phyloP scores from a whole-genome alignment of 2,888 invertebrate genomes.

The Electrophaes corylata region DNA sequence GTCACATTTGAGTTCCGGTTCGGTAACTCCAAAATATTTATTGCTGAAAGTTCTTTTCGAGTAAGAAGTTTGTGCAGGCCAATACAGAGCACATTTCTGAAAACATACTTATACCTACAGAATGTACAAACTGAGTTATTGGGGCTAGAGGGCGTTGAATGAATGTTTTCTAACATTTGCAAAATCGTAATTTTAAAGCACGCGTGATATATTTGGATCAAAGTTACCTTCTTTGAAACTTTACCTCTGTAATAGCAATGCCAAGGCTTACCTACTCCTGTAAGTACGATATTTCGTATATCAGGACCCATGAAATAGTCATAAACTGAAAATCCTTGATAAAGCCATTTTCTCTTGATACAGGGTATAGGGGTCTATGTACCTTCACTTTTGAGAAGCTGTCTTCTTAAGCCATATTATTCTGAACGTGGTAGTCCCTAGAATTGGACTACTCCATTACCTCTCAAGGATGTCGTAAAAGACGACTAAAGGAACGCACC shows the following conservation, averaged over 20 bases:
- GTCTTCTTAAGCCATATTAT: background rate
- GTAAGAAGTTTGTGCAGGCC: slow-evolving; percentile 17
- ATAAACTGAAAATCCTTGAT: background rate
- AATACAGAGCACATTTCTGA: background rate
- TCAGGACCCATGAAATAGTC: background rate
- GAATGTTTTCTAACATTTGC: too few relatives aligned
- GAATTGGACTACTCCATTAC: too few relatives aligned
- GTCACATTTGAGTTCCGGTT: slow-evolving; percentile 35
- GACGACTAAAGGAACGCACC: too few relatives aligned
- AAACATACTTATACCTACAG: too few relatives aligned
- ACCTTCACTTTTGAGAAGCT: background rate
- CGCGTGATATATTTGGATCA: background rate
- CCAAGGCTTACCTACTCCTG: background rate
- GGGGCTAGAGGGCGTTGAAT: too few relatives aligned
- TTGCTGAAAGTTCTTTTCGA: slow-evolving; percentile 28
- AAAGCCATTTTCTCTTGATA: background rate
- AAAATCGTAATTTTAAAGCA: too few relatives aligned
- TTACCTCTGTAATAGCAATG: background rate
- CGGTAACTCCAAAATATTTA: slow-evolving; percentile 32
- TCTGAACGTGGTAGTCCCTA: too few relatives aligned
- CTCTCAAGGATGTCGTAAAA: too few relatives aligned
- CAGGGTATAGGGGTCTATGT: background rate
- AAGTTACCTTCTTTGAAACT: background rate
- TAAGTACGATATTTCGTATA: background rate
- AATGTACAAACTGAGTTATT: too few relatives aligned